phyloP scores from a whole-genome alignment of 2,888 invertebrate species.

The Antheraea assamensis region DNA sequence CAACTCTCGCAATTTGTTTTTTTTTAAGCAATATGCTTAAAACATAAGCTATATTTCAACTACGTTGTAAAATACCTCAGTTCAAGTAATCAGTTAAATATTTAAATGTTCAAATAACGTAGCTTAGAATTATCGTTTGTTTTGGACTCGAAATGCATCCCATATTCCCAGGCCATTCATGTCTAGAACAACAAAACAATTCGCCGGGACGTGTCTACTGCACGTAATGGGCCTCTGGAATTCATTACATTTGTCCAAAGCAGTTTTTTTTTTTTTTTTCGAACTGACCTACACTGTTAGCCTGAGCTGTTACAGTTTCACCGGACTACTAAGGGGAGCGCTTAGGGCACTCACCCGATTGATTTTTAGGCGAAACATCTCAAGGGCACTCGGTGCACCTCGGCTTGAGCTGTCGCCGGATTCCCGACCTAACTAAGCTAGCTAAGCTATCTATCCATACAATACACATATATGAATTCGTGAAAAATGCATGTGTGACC shows the following conservation, averaged over 20 bases:
- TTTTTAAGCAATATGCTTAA: not conserved
- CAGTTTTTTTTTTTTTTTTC: too few species aligned
- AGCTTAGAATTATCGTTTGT: not conserved
- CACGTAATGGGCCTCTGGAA: constrained; percentile 1
- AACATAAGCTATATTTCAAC: not conserved
- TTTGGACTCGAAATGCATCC: not conserved
- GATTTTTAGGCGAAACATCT: too few species aligned
- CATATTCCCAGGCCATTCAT: constrained; percentile 1
- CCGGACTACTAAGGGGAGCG: too few species aligned
- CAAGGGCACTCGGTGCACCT: too few species aligned
- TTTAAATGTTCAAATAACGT: not conserved
- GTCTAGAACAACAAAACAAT: constrained; percentile 5
- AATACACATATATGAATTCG: too few species aligned
- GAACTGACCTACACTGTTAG: too few species aligned
- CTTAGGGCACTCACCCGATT: too few species aligned
- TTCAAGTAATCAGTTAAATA: not conserved
- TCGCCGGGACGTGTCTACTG: constrained; percentile 1
- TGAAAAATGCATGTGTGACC: too few species aligned
- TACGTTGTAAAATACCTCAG: not conserved
- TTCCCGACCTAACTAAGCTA: too few species aligned
- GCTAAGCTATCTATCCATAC: too few species aligned
- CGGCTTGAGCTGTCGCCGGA: too few species aligned
- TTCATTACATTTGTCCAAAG: not conserved
- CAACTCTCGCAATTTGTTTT: not conserved
- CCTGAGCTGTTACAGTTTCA: too few species aligned